These are phyloP conservation scores for Anthopleura sola DNA, from an alignment of 64 coral and sea anemone genomes.

Conservation along the genomic window DNA sequence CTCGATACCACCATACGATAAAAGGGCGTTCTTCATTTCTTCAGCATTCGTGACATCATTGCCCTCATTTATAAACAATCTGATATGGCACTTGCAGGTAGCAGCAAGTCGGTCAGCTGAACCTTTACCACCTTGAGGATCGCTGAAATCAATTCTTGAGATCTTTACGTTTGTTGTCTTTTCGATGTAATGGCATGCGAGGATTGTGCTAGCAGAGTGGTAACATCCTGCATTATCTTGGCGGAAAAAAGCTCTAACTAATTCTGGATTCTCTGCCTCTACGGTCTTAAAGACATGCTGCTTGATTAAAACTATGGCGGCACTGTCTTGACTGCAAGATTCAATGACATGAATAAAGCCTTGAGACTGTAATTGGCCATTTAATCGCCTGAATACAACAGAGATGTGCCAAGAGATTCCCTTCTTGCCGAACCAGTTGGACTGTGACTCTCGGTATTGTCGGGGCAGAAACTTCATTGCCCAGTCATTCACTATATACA, in stretches of 20 bases:
- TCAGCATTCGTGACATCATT: slow-evolving; percentile 24
- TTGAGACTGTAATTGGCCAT: slow-evolving; percentile 21
- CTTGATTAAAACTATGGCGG: slow-evolving; percentile 13
- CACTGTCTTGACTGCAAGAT: slow-evolving; percentile 22
- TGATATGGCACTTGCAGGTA: slow-evolving; percentile 8
- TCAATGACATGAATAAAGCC: slow-evolving; percentile 21
- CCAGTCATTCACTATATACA: slow-evolving; percentile 17
- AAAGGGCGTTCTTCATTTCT: slow-evolving; percentile 21
- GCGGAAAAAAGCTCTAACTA: background rate
- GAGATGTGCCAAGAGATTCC: slow-evolving; percentile 42
- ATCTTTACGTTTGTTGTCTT: slow-evolving; percentile 15
- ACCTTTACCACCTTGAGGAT: slow-evolving; percentile 13
- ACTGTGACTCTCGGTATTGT: slow-evolving; percentile 24
- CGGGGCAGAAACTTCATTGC: slow-evolving; percentile 43
- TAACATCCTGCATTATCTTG: slow-evolving; percentile 43
- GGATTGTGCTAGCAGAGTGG: slow-evolving; percentile 12
- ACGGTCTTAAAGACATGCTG: slow-evolving; percentile 25
- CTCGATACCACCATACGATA: slow-evolving; percentile 30
- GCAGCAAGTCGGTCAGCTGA: slow-evolving; percentile 8
- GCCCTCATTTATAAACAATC: slow-evolving; percentile 34
- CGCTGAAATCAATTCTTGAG: slow-evolving; percentile 5
- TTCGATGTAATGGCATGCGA: slow-evolving; percentile 27
- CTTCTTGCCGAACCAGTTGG: slow-evolving; percentile 39
- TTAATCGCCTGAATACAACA: background rate
- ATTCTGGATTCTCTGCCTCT: slow-evolving; percentile 27